Base-by-base conservation (phyloP, 2,888 invertebrate genomes). In the Brachylomia viminalis region DNA sequence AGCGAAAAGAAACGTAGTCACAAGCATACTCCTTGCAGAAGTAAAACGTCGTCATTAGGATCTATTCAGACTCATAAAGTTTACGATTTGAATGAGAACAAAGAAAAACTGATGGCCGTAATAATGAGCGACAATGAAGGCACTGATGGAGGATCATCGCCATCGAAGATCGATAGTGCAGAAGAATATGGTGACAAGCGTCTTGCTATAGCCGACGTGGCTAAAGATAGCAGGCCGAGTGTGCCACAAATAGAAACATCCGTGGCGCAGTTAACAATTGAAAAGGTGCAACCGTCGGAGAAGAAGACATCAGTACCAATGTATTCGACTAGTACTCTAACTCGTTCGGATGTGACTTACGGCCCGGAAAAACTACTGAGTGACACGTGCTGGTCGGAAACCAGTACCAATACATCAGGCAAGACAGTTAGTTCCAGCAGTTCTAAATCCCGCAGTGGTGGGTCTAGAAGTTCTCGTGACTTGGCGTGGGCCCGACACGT, bases 81-180 rank as follows among this genome's bases (percentile, higher is more conserved):
- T 33, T 95, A 92, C 86, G 95, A 96, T 86, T 82, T 95, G 65
- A 94, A 96, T 76, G 95, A 95, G 58, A 94, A 95, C 69, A 90
- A 91, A 1, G 95, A 96, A 82, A 94, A 94, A 77, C 49, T 93
- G 7, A 95, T 96, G 95, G 88, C 91, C 0, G 91, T 95, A 11
- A 92, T 94, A 66, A 88, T 94, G 89, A 95, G 93, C 77, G 93
- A 92, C 23, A 90, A 90, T 67, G 93, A 92, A 71, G 85, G 86
- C 4, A 70, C 47, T 69, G 54, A 79, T 20, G 45, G 6, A 13
- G 69, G 45, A 33, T 82, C 88, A 8, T 78, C 81, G 30, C 65
- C 70, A 10, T 86, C 88, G 2, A 88, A 86, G 49, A 61, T 61
- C 0, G 88, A 88, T 23, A 91, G 88, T 30, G 87, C 87, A 3